A percentile compares a stretch with the other conserved stretches of the same genome.
Conservation (phyloP, 2,797 vertebrate species). For the Tinamus major region DNA sequence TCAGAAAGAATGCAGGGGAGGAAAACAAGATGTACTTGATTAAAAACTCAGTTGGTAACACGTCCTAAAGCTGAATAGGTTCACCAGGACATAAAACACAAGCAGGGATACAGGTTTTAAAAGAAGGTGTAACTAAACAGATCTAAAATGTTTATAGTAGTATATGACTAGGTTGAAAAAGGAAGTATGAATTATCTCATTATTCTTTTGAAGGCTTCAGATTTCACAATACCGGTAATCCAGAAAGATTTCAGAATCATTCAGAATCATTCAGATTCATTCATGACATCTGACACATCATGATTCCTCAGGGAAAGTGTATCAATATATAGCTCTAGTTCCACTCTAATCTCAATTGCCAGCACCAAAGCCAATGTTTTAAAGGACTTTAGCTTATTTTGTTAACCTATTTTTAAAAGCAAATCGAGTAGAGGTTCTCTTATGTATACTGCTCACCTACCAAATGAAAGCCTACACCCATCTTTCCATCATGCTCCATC, state of each 20-base stretch:
- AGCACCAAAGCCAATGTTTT: neutral
- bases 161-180: neutral
- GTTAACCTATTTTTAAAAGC: constrained; percentile 50
- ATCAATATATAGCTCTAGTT: neutral
- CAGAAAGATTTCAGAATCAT: neutral
- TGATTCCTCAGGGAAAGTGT: neutral
- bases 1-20: neutral
- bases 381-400: neutral
- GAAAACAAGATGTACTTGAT: neutral
- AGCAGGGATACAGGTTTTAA: neutral
- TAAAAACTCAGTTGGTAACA: neutral
- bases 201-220: neutral
- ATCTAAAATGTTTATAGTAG: neutral
- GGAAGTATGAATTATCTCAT: neutral
- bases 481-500: constrained; percentile 61
- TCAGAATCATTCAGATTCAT: too few relatives aligned
- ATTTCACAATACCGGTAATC: neutral
- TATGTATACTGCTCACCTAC: constrained; percentile 18
- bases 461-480: constrained; percentile 61
- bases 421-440: constrained; percentile 45
- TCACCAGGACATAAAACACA: neutral
- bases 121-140: neutral
- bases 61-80: neutral
- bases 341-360: neutral
- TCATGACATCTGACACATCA: too few relatives aligned